Evolutionary conservation across 1,140 invertebrate genomes (phyloP), one percentile per base, ranked within the genome.

Genomic region (Drosophila tropicalis): DNA sequence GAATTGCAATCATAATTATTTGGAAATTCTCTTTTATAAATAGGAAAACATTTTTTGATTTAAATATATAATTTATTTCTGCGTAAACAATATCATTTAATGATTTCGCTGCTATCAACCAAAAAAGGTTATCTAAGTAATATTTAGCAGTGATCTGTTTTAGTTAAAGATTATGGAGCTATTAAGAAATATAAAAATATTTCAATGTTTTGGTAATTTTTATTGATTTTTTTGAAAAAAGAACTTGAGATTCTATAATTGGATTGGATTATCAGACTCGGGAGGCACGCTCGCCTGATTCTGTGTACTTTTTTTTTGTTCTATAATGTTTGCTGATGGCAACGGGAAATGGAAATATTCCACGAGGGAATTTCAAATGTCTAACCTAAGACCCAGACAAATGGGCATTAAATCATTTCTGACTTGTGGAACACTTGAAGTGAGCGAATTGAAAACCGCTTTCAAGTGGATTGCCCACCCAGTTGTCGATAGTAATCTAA

Each of bases 351-450:
- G 25, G 61, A 44, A 74, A 54, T 77, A 77, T 78, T 77, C 68
- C 74, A 78, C 29, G 22, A 13, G 47, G 10, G 62, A 62, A 66
- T 71, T 76, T 76, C 32, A 64, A 69, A 44, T 65, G 75, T 55
- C 57, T 63, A 51, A 78, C 67, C 75, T 77, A 36, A 19, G 67
- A 68, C 67, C 39, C 15, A 51, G 44, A 51, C 56, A 12, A 13
- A 55, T 61, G 15, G 47, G 34, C 56, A 60, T 69, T 32, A 47
- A 63, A 22, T 41, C 55, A 67, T 47, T 62, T 62, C 60, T n/a
- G n/a, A 40, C 39, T 29, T 36, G 55, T 40, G 19, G 19, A 22
- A 44, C 32, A 60, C 57, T 39, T 22, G 34, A 60, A 19, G 34
- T 39, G 57, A 60, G 10, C 9, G 19, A 51, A 22, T 22, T 2